Evolutionary conservation across 2,888 invertebrate genomes (phyloP), one percentile per base, ranked within the genome.

Genomic region (Syritta pipiens): DNA sequence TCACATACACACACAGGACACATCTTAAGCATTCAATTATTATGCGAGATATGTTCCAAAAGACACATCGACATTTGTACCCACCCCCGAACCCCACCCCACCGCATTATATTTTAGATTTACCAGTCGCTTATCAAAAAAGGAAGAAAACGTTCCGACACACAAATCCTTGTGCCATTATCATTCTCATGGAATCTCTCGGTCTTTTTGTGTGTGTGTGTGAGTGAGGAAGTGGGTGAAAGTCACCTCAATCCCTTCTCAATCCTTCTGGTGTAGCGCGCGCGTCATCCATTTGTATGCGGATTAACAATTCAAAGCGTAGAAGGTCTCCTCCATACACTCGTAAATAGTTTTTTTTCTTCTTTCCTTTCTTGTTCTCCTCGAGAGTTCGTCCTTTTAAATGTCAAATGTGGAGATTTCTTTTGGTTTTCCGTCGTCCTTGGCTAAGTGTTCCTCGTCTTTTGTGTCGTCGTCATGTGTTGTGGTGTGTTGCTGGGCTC

Each of bases 321-420:
- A 14, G 37, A 55, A 55, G 44, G 53, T 19, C 20, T 67, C 46
- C n/a, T n/a, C n/a, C n/a, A n/a, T n/a, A n/a, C n/a, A 49, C 32
- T 49, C 42, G 42, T 48, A 53, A 68, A 71, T 71, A 71, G 76
- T 71, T 76, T 46, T 37, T 44, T 51, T 53, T 44, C 17, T 71
- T 71, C 44, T 32, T 42, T 35, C 40, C 28, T 71, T 59, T 60
- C n/a, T n/a, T n/a, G n/a, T n/a, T n/a, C n/a, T n/a, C n/a, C n/a
- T n/a, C n/a, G n/a, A n/a, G 14, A 28, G 42, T 67, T 67, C 44
- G 53, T 49, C 32, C 57, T 17, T 57, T 63, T 59, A 59, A 59
- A 76, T 63, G 76, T 65, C 71, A 76, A 63, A 71, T 71, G 63
- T 71, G 53, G 53, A 53, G 62, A 46, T 71, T 71, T 68, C 42